Evolutionary conservation across 2,888 invertebrate species (phyloP).

Genomic region (Ophion slaviceki): DNA sequence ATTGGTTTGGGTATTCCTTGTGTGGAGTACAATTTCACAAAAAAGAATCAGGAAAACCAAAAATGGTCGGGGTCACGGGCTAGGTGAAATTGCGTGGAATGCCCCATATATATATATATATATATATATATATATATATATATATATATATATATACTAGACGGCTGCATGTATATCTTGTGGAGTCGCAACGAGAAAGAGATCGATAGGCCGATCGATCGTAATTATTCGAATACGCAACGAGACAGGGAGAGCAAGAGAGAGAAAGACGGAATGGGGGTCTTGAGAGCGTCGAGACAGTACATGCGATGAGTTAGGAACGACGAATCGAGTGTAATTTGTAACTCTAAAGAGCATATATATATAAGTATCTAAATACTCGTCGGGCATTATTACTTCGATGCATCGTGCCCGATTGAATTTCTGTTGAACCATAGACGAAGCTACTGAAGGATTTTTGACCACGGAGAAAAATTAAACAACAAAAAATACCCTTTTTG

Average conservation of each 20-base stretch:
- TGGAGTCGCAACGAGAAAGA: constrained; percentile 35
- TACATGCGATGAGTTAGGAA: constrained; percentile 50
- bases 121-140: background rate
- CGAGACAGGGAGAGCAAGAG: constrained; percentile 10
- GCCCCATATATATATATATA: background rate
- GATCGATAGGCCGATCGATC: constrained; percentile 64
- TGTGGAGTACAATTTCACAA: too few species aligned
- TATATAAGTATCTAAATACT: background rate
- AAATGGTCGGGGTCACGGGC: too few species aligned
- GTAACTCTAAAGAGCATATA: constrained; percentile 33
- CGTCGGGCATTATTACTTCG: background rate
- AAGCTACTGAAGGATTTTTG: too few species aligned
- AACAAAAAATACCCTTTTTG: too few species aligned
- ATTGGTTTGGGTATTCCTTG: too few species aligned
- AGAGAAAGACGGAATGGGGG: constrained; percentile 17
- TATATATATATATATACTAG: background rate
- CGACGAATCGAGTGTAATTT: constrained; percentile 56
- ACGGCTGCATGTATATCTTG: constrained; percentile 30
- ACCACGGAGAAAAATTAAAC: too few species aligned
- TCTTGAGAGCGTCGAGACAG: background rate
- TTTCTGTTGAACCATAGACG: background rate
- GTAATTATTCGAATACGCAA: constrained; percentile 57
- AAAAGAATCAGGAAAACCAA: too few species aligned
- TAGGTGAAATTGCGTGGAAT: too few species aligned
- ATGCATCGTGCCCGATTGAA: background rate